Conservation (phyloP, 2,888 invertebrate species). For the Eustalomyia histrio region DNA sequence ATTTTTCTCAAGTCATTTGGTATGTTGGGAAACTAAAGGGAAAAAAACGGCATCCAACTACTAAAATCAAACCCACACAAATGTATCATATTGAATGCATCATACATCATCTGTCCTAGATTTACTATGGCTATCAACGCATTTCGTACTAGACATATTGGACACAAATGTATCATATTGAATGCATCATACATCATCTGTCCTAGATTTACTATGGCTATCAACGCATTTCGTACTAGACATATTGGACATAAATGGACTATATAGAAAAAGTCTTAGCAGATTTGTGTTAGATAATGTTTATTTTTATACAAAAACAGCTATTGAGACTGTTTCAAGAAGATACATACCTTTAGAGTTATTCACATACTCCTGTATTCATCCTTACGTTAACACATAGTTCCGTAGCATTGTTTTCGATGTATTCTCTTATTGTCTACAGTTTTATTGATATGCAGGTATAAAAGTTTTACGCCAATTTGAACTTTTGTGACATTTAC, state of each 20-base stretch:
- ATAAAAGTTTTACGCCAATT: slow-evolving; percentile 60
- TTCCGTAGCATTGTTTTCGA: slow-evolving; percentile 39
- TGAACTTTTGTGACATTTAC: slow-evolving; percentile 60
- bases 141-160: too few species aligned
- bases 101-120: neutral
- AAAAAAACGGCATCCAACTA: neutral
- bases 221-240: too few species aligned
- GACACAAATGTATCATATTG: neutral
- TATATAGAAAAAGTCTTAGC: neutral
- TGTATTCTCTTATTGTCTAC: slow-evolving; percentile 38
- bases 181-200: neutral
- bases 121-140: neutral
- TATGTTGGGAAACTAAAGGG: too few species aligned
- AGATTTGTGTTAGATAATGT: too few species aligned
- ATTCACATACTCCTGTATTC: slow-evolving; percentile 32
- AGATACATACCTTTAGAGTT: slow-evolving; percentile 8
- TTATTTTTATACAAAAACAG: neutral
- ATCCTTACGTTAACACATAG: slow-evolving; percentile 33
- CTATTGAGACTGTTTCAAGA: slow-evolving; percentile 17
- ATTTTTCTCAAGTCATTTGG: too few species aligned
- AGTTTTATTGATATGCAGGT: slow-evolving; percentile 49
- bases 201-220: neutral
- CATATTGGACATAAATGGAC: too few species aligned
- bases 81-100: neutral
- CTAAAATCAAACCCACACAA: slow-evolving; percentile 7